A percentile compares a stretch with the other conserved stretches of the same genome.
Evolutionary conservation across 2,113 vertebrate species (phyloP).

Genomic region (Anas platyrhynchos): DNA sequence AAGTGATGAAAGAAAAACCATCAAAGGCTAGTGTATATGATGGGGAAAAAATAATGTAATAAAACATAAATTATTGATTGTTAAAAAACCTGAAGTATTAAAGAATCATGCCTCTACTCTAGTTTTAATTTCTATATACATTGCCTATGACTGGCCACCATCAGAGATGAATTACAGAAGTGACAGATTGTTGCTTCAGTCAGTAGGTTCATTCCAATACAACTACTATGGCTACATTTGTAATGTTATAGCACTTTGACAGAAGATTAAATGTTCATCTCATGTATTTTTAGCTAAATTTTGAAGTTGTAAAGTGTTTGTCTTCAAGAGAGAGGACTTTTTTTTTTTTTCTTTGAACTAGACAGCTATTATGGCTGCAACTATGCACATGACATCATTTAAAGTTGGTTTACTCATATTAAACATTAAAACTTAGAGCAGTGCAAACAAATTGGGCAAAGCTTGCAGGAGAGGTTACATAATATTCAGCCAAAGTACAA

Average conservation of each 20-base stretch:
- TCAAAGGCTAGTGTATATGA: not conserved
- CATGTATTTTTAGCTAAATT: not conserved
- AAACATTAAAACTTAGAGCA: not conserved
- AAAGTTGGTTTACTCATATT: not conserved
- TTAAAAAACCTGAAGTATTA: not conserved
- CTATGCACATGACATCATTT: accelerated
- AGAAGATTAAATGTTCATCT: not conserved
- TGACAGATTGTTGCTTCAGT: not conserved
- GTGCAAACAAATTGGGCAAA: not conserved
- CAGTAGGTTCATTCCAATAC: not conserved
- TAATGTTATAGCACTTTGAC: not conserved
- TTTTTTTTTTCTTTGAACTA: not conserved
- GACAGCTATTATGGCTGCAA: too few species aligned
- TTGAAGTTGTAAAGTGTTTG: not conserved
- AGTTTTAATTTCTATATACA: not conserved
- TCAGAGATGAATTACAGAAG: not conserved
- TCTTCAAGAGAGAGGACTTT: not conserved
- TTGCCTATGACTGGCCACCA: not conserved
- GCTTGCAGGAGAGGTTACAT: not conserved
- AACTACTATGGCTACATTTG: not conserved
- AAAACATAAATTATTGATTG: not conserved
- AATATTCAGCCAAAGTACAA: not conserved
- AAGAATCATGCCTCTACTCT: not conserved
- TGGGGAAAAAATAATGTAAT: not conserved
- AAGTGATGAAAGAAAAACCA: not conserved